A percentile compares a stretch with the other conserved stretches of the same genome.
These are phyloP conservation scores for Riptortus pedestris DNA, from an alignment of 1,140 invertebrate species.

Conservation along the genomic window DNA sequence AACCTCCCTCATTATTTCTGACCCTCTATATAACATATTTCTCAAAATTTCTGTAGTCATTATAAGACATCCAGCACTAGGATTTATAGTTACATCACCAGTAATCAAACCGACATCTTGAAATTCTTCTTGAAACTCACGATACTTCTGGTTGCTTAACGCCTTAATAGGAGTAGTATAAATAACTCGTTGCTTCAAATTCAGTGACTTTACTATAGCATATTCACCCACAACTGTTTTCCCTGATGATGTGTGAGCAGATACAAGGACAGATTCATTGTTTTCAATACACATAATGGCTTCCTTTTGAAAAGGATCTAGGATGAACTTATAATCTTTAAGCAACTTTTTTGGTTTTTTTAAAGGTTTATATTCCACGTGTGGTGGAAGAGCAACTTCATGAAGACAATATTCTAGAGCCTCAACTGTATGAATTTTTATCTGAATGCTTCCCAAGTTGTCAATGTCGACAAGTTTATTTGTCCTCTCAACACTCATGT, in stretches of 20 bases:
- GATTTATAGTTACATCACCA: constrained; percentile 98
- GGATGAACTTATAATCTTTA: constrained; percentile 86
- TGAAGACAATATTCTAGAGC: constrained; percentile 82
- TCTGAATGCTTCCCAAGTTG: constrained; percentile 1
- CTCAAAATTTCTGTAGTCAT: constrained; percentile 99
- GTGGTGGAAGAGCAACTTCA: constrained; percentile 83
- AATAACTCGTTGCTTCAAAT: constrained; percentile 80
- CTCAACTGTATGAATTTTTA: constrained; percentile 50
- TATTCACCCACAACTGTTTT: constrained; percentile 99
- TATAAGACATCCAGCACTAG: constrained; percentile 90
- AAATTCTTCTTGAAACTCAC: constrained; percentile 97
- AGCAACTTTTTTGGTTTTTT: constrained; percentile 45
- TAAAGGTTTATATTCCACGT: constrained; percentile 69
- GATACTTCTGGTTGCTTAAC: constrained; percentile 97
- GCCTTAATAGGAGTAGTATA: constrained; percentile 99
- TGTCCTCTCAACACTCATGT: background rate
- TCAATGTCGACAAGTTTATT: background rate
- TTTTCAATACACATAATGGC: constrained; percentile 97
- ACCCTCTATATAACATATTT: constrained; percentile 97
- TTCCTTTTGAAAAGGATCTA: constrained; percentile 98
- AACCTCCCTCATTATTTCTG: constrained; percentile 95
- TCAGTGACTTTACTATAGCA: constrained; percentile 58
- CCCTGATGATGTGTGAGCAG: constrained; percentile 98
- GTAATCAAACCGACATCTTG: constrained; percentile 96
- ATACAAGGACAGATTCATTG: constrained; percentile 93